These are phyloP conservation scores for Byasa hedistus DNA, from an alignment of 2,888 invertebrate genomes.

Conservation along the genomic window DNA sequence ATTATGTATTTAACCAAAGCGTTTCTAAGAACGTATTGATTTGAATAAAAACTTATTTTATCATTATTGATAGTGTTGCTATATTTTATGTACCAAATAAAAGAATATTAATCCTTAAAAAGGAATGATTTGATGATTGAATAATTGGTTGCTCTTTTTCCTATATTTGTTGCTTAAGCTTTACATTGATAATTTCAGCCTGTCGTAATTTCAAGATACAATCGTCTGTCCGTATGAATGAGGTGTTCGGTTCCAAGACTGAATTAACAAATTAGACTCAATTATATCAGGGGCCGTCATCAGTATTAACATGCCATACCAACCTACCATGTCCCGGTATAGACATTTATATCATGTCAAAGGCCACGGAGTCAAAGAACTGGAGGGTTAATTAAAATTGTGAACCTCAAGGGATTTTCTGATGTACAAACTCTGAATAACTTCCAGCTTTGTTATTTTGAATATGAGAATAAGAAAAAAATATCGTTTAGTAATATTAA, in stretches of 20 bases:
- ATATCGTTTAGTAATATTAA: neutral
- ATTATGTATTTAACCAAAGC: too few species aligned
- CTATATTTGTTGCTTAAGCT: neutral
- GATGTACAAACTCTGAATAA: neutral
- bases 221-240: conserved; percentile 7
- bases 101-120: too few species aligned
- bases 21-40: too few species aligned
- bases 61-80: too few species aligned
- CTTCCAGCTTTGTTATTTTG: neutral
- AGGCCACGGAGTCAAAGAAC: conserved; percentile 26
- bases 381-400: conserved; percentile 17
- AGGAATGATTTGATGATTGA: too few species aligned
- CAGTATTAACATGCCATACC: conserved; percentile 14
- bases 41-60: too few species aligned
- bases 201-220: neutral
- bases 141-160: neutral
- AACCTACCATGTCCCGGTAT: conserved; percentile 9
- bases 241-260: conserved; percentile 9
- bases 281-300: conserved; percentile 23
- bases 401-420: conserved; percentile 10
- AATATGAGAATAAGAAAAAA: neutral
- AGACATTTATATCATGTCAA: conserved; percentile 15
- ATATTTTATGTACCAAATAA: too few species aligned
- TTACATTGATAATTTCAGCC: neutral
- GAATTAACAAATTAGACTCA: conserved; percentile 28